A percentile compares a stretch with the other conserved stretches of the same genome.
phyloP scores from a whole-genome alignment of 2,888 invertebrate genomes.

The Pyrrhosoma nymphula region DNA sequence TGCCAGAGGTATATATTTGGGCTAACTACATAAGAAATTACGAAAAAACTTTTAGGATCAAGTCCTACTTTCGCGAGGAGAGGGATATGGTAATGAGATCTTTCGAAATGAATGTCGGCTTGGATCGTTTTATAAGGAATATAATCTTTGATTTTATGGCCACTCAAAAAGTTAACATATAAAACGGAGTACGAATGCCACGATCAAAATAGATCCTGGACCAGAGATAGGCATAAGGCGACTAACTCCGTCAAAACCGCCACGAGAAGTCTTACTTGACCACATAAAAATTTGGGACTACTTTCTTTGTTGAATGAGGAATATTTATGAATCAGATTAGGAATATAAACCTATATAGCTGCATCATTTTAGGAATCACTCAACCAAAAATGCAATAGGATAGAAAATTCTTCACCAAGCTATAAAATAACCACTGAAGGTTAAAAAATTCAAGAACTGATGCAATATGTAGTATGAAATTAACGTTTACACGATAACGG shows the following conservation, averaged over 20 bases:
- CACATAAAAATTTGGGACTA: not conserved
- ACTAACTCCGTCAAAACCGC: not conserved
- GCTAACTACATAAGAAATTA: not conserved
- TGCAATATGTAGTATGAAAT: no score
- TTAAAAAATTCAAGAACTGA: no score
- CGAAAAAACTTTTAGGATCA: not conserved
- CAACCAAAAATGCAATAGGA: no score
- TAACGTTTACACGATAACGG: no score
- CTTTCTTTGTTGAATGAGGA: no score
- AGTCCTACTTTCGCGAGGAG: not conserved
- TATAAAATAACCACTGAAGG: no score
- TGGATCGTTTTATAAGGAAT: not conserved
- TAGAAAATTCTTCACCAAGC: no score
- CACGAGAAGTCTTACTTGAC: not conserved
- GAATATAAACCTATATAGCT: no score
- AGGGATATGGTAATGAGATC: conserved; percentile 23
- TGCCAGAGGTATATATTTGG: not conserved
- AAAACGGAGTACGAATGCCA: conserved; percentile 11
- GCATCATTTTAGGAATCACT: no score
- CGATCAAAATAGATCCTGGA: not conserved
- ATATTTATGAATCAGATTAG: no score
- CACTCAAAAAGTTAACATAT: not conserved
- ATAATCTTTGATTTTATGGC: not conserved
- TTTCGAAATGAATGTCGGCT: conserved; percentile 26
- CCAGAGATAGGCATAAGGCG: not conserved